A percentile compares a stretch with the other conserved stretches of the same genome.
Conservation (phyloP, 2,797 vertebrate species). For the Pitangus sulphuratus region DNA sequence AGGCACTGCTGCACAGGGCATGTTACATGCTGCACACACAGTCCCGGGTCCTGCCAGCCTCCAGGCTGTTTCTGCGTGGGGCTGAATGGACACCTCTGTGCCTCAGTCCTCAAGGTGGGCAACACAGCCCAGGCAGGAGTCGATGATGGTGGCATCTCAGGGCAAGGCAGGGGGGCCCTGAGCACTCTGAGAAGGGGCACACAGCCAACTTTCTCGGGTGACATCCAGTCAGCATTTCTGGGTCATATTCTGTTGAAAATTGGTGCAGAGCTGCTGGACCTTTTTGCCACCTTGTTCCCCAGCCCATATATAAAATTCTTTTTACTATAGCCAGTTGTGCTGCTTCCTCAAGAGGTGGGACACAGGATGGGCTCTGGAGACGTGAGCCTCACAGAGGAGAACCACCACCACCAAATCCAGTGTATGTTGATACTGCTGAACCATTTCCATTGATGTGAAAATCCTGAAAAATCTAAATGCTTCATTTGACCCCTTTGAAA, state of each 20-base stretch:
- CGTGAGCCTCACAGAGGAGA: neutral
- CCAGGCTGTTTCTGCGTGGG: accelerated
- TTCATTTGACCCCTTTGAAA: neutral
- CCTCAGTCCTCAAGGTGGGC: neutral
- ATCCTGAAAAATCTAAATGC: neutral
- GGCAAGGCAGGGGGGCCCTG: neutral
- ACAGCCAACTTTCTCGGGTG: neutral
- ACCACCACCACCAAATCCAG: neutral
- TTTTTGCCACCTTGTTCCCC: neutral
- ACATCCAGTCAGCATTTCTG: neutral
- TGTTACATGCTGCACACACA: accelerated
- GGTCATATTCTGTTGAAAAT: neutral
- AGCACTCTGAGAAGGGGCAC: neutral
- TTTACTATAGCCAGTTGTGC: neutral
- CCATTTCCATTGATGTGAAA: neutral
- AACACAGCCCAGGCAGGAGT: neutral
- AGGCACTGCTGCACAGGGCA: neutral
- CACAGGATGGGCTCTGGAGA: neutral
- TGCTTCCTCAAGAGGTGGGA: neutral
- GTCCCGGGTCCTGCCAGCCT: neutral
- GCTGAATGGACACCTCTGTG: neutral
- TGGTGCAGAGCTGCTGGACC: neutral
- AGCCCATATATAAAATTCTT: neutral
- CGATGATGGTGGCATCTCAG: neutral
- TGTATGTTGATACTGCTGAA: accelerated